Conservation (phyloP, 2,888 invertebrate genomes). For the Oconnorella tubifera region DNA sequence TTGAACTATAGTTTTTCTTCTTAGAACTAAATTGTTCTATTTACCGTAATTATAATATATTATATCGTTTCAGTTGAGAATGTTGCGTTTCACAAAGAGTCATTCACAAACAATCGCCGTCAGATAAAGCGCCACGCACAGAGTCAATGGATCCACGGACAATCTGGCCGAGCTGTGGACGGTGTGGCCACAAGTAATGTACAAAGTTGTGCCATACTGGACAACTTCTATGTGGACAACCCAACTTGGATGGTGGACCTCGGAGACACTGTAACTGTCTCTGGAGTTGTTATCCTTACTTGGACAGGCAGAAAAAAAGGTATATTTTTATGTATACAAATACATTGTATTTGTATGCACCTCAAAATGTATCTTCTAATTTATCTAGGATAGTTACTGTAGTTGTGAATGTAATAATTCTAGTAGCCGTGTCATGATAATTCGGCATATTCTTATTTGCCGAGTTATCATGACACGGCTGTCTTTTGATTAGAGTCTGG, state of each 20-base stretch:
- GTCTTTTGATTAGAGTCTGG: too few species aligned
- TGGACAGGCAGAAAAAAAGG: slow-evolving; percentile 46
- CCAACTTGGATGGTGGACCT: slow-evolving; percentile 61
- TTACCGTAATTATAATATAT: too few species aligned
- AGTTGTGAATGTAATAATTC: too few species aligned
- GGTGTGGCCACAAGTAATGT: slow-evolving; percentile 56
- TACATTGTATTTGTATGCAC: too few species aligned
- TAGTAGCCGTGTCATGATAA: too few species aligned
- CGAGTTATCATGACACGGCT: too few species aligned
- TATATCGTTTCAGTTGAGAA: slow-evolving; percentile 56
- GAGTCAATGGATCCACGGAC: slow-evolving; percentile 44
- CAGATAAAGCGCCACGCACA: slow-evolving; percentile 57
- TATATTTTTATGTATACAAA: too few species aligned
- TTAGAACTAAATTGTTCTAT: too few species aligned
- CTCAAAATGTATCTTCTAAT: too few species aligned
- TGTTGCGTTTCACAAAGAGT: slow-evolving; percentile 58
- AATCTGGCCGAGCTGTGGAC: slow-evolving; percentile 59
- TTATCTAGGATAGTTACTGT: too few species aligned
- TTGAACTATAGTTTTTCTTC: too few species aligned
- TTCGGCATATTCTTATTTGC: too few species aligned
- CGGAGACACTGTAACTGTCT: slow-evolving; percentile 53
- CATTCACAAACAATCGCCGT: slow-evolving; percentile 58
- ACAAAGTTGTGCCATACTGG: slow-evolving; percentile 58
- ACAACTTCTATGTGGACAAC: slow-evolving; percentile 60
- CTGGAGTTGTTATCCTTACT: slow-evolving; percentile 59